A percentile compares a stretch with the other conserved stretches of the same genome.
Conservation (phyloP, 2,888 invertebrate genomes). For the Fragum sueziense region DNA sequence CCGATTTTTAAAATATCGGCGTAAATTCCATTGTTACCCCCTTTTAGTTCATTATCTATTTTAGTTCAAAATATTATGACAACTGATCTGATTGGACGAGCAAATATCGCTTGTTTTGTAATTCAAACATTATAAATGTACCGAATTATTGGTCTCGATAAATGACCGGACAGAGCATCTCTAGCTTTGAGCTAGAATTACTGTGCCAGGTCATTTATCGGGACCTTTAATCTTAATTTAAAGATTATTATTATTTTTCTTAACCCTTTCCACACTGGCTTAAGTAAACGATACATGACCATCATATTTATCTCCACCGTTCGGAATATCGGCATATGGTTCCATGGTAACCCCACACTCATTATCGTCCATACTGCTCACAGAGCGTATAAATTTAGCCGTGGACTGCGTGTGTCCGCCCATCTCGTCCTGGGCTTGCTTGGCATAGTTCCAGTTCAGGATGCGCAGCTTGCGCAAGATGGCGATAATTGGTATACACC, state of each 20-base stretch:
- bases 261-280: background rate
- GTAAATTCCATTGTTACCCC: no score
- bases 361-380: constrained; percentile 64
- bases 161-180: no score
- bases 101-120: no score
- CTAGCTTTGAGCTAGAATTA: no score
- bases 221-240: background rate
- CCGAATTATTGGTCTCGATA: no score
- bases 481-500: constrained; percentile 74
- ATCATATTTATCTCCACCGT: background rate
- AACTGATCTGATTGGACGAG: no score
- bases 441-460: constrained; percentile 67
- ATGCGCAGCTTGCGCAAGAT: constrained; percentile 65
- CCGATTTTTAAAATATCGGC: no score
- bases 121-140: no score
- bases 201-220: no score
- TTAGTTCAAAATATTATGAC: no score
- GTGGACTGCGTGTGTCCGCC: constrained; percentile 69
- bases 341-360: constrained; percentile 61
- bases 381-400: constrained; percentile 65
- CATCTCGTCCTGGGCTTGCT: constrained; percentile 65
- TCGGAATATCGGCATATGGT: constrained; percentile 12
- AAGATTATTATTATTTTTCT: background rate
- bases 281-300: constrained; percentile 22
- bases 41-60: no score